These are phyloP conservation scores for Petromus typicus DNA, from an alignment of 2,113 vertebrate genomes.

Conservation along the genomic window DNA sequence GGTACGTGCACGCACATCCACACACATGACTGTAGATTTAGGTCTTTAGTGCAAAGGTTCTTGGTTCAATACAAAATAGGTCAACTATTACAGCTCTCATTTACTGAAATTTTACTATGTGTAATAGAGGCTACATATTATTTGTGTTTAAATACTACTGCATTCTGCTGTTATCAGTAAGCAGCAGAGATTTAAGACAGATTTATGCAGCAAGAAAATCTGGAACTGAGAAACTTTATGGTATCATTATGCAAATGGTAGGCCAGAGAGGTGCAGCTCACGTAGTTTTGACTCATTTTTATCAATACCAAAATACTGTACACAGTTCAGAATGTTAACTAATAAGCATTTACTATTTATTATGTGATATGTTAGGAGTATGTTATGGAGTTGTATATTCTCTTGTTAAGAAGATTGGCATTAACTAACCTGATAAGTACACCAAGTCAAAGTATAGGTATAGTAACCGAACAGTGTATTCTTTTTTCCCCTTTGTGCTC, in stretches of 20 bases:
- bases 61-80: background rate
- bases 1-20: too few species aligned
- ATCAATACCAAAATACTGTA: background rate
- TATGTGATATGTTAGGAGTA: background rate
- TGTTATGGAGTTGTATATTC: too few species aligned
- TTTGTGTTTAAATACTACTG: background rate
- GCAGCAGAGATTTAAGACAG: background rate
- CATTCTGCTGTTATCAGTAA: background rate
- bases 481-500: background rate
- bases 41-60: background rate
- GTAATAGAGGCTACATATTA: background rate
- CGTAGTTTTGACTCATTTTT: background rate
- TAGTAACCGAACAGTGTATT: background rate
- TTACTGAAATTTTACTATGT: background rate
- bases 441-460: background rate
- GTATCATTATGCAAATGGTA: background rate
- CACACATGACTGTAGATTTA: background rate
- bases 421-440: background rate
- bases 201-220: background rate
- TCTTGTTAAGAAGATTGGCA: background rate
- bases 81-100: background rate
- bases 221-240: background rate
- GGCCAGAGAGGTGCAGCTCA: background rate
- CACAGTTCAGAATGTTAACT: background rate
- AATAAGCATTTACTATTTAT: background rate